A percentile compares a stretch with the other conserved stretches of the same genome.
Evolutionary conservation across 2,888 invertebrate species (phyloP).

Genomic region (Endomychus coccineus): DNA sequence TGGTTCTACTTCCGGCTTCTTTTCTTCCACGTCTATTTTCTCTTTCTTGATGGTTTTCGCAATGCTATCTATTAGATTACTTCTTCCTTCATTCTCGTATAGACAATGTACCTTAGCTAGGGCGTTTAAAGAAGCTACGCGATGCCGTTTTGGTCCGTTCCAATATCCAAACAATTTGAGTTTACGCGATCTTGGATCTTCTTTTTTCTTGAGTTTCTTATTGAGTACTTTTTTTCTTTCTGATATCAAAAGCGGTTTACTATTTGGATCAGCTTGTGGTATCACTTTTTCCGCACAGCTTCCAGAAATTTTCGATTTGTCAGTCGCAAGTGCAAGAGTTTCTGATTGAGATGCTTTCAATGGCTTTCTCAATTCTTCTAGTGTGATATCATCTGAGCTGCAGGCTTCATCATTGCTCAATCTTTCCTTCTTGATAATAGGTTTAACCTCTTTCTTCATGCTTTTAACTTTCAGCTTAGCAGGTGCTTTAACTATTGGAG

Average conservation of each 20-base stretch:
- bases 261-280: no score
- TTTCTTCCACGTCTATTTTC: conserved; percentile 13
- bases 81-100: conserved; percentile 80
- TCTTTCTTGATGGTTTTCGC: conserved; percentile 36
- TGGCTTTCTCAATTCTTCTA: conserved; percentile 6
- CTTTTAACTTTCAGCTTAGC: no score
- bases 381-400: conserved; percentile 9
- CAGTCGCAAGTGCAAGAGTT: no score
- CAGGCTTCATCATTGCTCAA: not conserved
- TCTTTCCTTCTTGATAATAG: conserved; percentile 1
- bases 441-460: no score
- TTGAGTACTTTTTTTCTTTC: conserved; percentile 25
- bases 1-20: conserved; percentile 20
- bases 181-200: conserved; percentile 38
- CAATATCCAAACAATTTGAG: conserved; percentile 61
- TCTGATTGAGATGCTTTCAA: no score
- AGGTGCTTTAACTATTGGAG: no score
- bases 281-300: no score
- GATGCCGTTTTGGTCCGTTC: conserved; percentile 72
- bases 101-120: conserved; percentile 84
- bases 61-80: conserved; percentile 52
- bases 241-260: no score
- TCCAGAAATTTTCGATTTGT: no score
- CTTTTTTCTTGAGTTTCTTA: conserved; percentile 12
- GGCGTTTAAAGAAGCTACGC: conserved; percentile 85